phyloP scores from a whole-genome alignment of 2,113 vertebrate genomes.

The Hypocryptadius cinnamomeus region DNA sequence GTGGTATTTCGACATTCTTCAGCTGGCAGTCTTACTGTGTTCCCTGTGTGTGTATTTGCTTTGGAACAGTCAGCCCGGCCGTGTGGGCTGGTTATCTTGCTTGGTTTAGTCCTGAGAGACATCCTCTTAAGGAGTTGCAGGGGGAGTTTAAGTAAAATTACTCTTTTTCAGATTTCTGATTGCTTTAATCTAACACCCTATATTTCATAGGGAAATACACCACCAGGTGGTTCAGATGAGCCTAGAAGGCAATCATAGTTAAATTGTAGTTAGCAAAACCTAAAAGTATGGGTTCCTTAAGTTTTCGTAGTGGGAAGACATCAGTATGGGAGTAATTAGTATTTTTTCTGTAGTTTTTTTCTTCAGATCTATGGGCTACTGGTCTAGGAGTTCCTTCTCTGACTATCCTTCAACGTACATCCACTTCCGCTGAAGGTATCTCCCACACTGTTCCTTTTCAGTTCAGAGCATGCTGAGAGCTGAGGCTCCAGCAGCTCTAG shows the following conservation, averaged over 20 bases:
- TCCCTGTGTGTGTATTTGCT: not conserved
- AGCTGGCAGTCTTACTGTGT: not conserved
- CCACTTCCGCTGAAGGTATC: not conserved
- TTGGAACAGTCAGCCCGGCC: not conserved
- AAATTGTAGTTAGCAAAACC: not conserved
- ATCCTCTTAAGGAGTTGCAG: not conserved
- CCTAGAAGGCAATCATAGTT: not conserved
- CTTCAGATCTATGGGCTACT: not conserved
- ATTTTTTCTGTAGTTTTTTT: not conserved
- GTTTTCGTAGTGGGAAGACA: not conserved
- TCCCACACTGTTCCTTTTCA: not conserved
- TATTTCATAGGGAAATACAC: not conserved
- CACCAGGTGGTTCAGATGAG: not conserved
- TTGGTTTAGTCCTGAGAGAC: not conserved
- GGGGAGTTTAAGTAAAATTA: not conserved
- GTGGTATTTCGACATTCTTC: not conserved
- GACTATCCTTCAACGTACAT: not conserved
- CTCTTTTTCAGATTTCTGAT: not conserved
- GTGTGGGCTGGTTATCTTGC: not conserved
- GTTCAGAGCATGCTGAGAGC: not conserved
- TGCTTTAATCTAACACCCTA: not conserved
- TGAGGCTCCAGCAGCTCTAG: not conserved
- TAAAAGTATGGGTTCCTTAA: not conserved
- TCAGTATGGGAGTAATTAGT: accelerated
- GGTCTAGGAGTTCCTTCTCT: not conserved